Evolutionary conservation across 2,888 invertebrate species (phyloP).

Genomic region (Drosophila kambysellisi): DNA sequence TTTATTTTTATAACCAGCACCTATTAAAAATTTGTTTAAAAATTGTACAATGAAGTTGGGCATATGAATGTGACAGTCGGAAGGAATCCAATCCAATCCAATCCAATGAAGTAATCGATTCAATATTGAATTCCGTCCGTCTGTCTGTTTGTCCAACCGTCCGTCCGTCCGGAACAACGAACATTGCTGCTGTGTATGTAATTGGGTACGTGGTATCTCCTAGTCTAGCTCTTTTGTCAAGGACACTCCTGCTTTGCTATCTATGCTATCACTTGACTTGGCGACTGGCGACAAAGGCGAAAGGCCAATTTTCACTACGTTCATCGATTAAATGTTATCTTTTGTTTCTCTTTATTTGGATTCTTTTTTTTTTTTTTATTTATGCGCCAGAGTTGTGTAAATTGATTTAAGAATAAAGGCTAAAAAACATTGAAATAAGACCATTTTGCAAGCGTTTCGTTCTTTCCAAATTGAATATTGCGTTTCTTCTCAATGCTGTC

Average conservation of each 20-base stretch:
- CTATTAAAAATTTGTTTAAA: not conserved
- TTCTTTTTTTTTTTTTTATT: constrained; percentile 2
- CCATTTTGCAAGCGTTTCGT: constrained; percentile 6
- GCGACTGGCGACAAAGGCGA: not conserved
- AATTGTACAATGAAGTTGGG: not conserved
- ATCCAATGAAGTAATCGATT: not conserved
- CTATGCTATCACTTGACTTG: not conserved
- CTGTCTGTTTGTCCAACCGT: not conserved
- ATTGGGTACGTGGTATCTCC: not conserved
- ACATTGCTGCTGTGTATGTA: not conserved
- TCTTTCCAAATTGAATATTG: constrained; percentile 1
- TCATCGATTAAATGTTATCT: constrained; percentile 11
- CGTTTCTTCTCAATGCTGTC: constrained; percentile 11
- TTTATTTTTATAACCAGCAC: constrained; percentile 5
- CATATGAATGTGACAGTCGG: not conserved
- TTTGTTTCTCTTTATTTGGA: not conserved
- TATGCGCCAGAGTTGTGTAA: constrained; percentile 4
- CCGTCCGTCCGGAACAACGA: not conserved
- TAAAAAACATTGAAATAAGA: constrained; percentile 1
- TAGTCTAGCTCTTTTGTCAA: not conserved
- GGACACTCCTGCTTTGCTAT: not conserved
- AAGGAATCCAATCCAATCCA: not conserved
- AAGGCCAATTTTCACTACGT: constrained; percentile 4
- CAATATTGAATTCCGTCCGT: not conserved
- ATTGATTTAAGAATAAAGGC: constrained; percentile 22